These are phyloP conservation scores for Crotalus helleri DNA, from an alignment of 2,113 vertebrate genomes.

Conservation along the genomic window DNA sequence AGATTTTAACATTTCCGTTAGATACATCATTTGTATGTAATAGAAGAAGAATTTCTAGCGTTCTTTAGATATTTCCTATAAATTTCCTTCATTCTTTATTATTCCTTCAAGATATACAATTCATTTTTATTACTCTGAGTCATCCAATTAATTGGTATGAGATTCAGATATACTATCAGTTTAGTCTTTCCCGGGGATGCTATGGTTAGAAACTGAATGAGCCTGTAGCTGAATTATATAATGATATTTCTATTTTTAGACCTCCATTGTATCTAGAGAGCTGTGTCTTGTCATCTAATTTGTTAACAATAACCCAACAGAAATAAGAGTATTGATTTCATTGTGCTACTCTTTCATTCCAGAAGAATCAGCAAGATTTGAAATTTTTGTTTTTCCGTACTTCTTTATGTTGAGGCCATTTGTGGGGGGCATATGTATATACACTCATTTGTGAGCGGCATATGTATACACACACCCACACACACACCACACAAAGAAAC, in stretches of 20 bases:
- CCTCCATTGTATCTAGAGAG: slow-evolving; percentile 71
- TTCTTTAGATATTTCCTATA: slow-evolving; percentile 42
- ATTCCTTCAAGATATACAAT: slow-evolving; percentile 58
- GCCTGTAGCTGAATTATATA: slow-evolving; percentile 70
- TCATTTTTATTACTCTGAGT: slow-evolving; percentile 71
- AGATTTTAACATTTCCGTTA: slow-evolving; percentile 47
- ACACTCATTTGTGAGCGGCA: too few relatives aligned
- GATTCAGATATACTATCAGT: slow-evolving; percentile 57
- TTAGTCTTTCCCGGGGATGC: slow-evolving; percentile 67
- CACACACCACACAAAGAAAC: neutral
- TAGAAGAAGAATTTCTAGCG: neutral
- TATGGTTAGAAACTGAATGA: slow-evolving; percentile 78
- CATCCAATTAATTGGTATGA: slow-evolving; percentile 66
- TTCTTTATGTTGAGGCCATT: slow-evolving; percentile 46
- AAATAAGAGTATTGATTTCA: slow-evolving; percentile 50
- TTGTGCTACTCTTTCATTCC: slow-evolving; percentile 18
- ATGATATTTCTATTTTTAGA: slow-evolving; percentile 74
- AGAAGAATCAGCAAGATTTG: slow-evolving; percentile 44
- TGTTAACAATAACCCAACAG: slow-evolving; percentile 62
- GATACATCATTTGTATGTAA: slow-evolving; percentile 32
- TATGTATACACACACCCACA: neutral
- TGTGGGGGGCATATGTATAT: slow-evolving; percentile 2
- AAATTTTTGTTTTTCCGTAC: slow-evolving; percentile 52
- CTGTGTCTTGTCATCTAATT: slow-evolving; percentile 51
- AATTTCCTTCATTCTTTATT: slow-evolving; percentile 29